Evolutionary conservation across 1,140 invertebrate species (phyloP).

Genomic region (Apis dorsata): DNA sequence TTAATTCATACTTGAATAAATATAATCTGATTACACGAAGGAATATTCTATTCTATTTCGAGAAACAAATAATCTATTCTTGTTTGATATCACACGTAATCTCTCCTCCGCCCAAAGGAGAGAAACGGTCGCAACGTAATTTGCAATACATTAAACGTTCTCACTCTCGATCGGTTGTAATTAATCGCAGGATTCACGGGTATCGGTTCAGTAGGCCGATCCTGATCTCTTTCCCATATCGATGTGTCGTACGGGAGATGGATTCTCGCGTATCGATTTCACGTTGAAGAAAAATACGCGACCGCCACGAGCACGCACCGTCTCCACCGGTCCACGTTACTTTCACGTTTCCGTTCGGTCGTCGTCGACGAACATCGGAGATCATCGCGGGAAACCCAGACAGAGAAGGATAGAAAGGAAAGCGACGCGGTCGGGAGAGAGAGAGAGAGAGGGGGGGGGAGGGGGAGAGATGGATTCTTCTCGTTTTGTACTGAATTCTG

Average conservation of each 20-base stretch:
- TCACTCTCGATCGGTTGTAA: not conserved
- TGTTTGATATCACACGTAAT: too few relatives aligned
- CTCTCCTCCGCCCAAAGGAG: too few relatives aligned
- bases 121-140: too few relatives aligned
- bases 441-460: not conserved
- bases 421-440: not conserved
- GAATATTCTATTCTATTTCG: too few relatives aligned
- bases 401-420: not conserved
- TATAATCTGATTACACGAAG: too few relatives aligned
- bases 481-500: constrained; percentile 21
- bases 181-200: not conserved
- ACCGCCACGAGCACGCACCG: not conserved
- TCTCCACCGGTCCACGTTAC: not conserved
- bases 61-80: too few relatives aligned
- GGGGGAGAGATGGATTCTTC: not conserved
- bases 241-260: not conserved
- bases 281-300: not conserved
- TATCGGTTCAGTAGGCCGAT: constrained; percentile 12
- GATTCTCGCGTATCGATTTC: constrained; percentile 6
- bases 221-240: not conserved
- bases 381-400: not conserved
- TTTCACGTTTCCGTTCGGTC: constrained; percentile 18
- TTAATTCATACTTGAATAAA: too few relatives aligned
- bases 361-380: not conserved
- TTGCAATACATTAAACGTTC: not conserved